These are phyloP conservation scores for Gymnoscelis rufifasciata DNA, from an alignment of 2,888 invertebrate species.

Conservation along the genomic window DNA sequence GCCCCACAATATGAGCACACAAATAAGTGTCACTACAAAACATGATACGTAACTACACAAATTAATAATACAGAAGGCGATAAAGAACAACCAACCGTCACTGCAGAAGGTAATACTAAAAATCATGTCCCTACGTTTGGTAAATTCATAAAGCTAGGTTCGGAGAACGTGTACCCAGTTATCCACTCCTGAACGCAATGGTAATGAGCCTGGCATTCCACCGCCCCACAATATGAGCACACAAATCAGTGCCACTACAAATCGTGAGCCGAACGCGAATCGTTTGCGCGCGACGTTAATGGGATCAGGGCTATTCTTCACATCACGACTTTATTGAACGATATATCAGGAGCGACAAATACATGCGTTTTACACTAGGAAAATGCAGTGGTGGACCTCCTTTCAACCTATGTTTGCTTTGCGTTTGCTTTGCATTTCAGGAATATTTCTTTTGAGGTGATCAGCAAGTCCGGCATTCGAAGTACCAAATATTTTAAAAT, in stretches of 20 bases:
- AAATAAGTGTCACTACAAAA: constrained; percentile 64
- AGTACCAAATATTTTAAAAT: no score
- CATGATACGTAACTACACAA: no score
- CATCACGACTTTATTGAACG: constrained; percentile 62
- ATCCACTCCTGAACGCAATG: neutral
- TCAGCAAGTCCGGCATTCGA: no score
- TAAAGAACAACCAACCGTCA: no score
- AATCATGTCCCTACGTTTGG: no score
- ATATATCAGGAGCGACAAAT: constrained; percentile 44
- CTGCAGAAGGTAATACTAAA: no score
- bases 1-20: constrained; percentile 34
- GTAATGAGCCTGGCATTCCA: constrained; percentile 14
- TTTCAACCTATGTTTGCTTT: no score
- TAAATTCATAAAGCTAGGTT: no score
- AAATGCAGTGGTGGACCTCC: no score
- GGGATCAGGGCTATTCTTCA: constrained; percentile 64
- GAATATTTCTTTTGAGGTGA: no score
- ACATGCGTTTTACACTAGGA: constrained; percentile 12
- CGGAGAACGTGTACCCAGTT: neutral
- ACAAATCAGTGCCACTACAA: constrained; percentile 64
- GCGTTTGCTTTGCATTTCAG: no score
- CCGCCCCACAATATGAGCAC: constrained; percentile 26
- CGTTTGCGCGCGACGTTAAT: constrained; percentile 67
- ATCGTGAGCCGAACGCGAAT: constrained; percentile 51
- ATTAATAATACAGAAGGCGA: no score